Evolutionary conservation across 2,797 vertebrate species (phyloP).

Genomic region (Poecilia wingei): DNA sequence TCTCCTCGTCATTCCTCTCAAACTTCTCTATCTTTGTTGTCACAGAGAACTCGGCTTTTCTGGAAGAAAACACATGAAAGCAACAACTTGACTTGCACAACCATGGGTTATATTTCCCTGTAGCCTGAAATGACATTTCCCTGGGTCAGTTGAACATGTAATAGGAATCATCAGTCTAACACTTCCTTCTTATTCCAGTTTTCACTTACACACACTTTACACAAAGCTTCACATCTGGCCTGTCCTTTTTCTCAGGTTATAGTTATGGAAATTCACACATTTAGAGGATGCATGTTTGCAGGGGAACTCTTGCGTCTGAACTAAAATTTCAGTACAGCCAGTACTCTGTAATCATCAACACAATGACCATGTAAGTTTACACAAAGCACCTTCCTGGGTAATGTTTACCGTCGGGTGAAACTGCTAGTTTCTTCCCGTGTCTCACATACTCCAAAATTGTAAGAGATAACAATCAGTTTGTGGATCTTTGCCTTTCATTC

Average conservation of each 20-base stretch:
- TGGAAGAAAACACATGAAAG: slow-evolving; percentile 43
- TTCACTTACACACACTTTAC: slow-evolving; percentile 27
- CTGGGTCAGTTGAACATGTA: slow-evolving; percentile 56
- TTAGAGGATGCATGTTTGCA: slow-evolving; percentile 26
- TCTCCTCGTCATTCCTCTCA: slow-evolving; percentile 34
- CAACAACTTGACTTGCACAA: slow-evolving; percentile 30
- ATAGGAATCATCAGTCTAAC: slow-evolving; percentile 23
- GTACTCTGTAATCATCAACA: slow-evolving; percentile 73
- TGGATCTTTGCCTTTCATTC: slow-evolving; percentile 41
- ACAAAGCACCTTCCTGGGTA: slow-evolving; percentile 57
- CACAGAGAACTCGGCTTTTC: slow-evolving; percentile 41
- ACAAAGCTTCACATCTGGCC: slow-evolving; percentile 64
- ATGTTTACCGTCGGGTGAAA: slow-evolving; percentile 66
- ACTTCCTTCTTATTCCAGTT: background rate
- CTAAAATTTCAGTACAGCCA: slow-evolving; percentile 23
- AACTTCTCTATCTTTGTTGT: background rate
- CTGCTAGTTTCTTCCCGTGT: slow-evolving; percentile 55
- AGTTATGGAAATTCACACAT: slow-evolving; percentile 47
- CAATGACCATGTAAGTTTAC: slow-evolving; percentile 69
- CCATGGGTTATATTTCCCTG: slow-evolving; percentile 35
- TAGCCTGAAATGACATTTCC: slow-evolving; percentile 61
- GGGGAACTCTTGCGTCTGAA: slow-evolving; percentile 46
- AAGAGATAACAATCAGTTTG: slow-evolving; percentile 36
- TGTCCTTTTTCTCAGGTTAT: slow-evolving; percentile 61
- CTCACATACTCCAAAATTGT: slow-evolving; percentile 41